Base-by-base conservation (phyloP, 2,888 invertebrate species). In the Stomorhina lunata region DNA sequence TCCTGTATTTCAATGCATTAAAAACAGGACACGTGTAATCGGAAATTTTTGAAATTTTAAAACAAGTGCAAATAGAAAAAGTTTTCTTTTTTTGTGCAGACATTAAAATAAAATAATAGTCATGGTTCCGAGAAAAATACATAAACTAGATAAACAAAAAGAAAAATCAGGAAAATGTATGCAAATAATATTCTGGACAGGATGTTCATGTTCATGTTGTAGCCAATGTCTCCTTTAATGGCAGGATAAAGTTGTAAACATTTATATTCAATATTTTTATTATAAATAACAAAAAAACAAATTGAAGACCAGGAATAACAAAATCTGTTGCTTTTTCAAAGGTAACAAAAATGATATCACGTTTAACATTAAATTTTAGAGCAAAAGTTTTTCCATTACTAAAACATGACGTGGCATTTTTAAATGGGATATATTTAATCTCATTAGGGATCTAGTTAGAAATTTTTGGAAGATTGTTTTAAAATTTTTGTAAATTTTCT, bases 1-100 rank as follows among this genome's bases (percentile, higher is more conserved):
- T 37, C 9, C n/a, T 34, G n/a, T 25, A 68, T 48, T 40, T 48
- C 12, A 20, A 37, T 29, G n/a, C 37, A 40, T 40, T 15, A 63
- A 34, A 20, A 73, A 5, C 10, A 37, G 61, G n/a, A 40, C 72
- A 72, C 61, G 61, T 63, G 72, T 72, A 50, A 61, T 50, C 27
- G 15, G 17, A 50, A 61, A 4, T 50, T n/a, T 45, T 27, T 59
- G n/a, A 7, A 4, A 32, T 27, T 9, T 43, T 29, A 22, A 22
- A 57, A 22, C 15, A 2, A 48, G 7, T 17, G 7, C 15, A n/a
- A 17, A 17, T 17, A 55, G 37, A 53, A 53, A 15, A 1, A 25
- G 10, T 20, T n/a, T n/a, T n/a, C n/a, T n/a, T n/a, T n/a, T n/a
- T n/a, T n/a, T n/a, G n/a, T n/a, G n/a, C n/a, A n/a, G n/a, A n/a